These are phyloP conservation scores for Arnoldichthys spilopterus DNA, from an alignment of 2,797 vertebrate genomes.

Conservation along the genomic window DNA sequence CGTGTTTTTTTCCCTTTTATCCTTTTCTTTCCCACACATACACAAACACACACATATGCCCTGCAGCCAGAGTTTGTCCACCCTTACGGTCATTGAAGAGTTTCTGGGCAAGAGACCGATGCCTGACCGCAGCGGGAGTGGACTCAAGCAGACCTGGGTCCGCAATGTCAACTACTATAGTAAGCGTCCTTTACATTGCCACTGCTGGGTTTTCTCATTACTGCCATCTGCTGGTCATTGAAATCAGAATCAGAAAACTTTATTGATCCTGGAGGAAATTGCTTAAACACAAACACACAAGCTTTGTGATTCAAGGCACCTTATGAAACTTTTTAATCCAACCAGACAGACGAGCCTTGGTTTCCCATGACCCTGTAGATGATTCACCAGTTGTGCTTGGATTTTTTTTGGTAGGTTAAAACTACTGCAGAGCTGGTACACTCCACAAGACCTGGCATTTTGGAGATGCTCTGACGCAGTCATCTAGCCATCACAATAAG, in stretches of 20 bases:
- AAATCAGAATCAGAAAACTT: too few species aligned
- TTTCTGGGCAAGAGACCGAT: conserved; percentile 90
- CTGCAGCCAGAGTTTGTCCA: conserved; percentile 95
- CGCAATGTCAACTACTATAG: conserved; percentile 96
- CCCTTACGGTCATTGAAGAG: conserved; percentile 94
- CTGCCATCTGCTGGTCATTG: neutral
- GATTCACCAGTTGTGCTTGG: too few species aligned
- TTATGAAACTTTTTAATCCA: too few species aligned
- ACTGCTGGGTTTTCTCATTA: neutral
- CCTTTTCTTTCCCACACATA: neutral
- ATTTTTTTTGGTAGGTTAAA: too few species aligned
- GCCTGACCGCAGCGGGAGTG: conserved; percentile 66
- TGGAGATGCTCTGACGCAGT: too few species aligned
- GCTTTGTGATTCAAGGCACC: neutral
- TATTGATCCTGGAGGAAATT: too few species aligned
- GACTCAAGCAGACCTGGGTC: conserved; percentile 81
- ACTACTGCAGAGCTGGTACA: too few species aligned
- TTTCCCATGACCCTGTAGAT: too few species aligned
- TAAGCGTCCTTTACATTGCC: conserved; percentile 76
- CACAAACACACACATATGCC: neutral
- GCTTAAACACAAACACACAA: too few species aligned
- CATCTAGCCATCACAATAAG: too few species aligned
- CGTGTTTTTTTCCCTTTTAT: neutral
- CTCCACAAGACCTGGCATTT: too few species aligned
- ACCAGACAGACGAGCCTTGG: too few species aligned